phyloP scores from a whole-genome alignment of 2,113 vertebrate genomes.

The Ophiodon elongatus region DNA sequence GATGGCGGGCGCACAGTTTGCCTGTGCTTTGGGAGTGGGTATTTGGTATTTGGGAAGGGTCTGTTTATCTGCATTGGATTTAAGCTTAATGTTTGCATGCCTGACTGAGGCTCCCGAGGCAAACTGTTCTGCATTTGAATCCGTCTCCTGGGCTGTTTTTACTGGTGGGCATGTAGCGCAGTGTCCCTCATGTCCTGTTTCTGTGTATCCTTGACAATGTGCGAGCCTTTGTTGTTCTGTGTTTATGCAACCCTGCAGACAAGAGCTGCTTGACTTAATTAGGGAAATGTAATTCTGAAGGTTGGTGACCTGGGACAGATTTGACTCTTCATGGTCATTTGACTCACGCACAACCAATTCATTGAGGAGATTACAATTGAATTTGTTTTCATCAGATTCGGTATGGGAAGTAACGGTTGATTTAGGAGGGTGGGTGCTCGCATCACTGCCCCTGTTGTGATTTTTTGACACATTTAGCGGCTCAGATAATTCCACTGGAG shows the following conservation, averaged over 20 bases:
- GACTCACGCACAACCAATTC: conserved; percentile 43
- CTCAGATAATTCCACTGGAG: conserved; percentile 10
- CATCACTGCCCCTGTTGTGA: conserved; percentile 15
- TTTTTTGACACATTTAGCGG: conserved; percentile 31
- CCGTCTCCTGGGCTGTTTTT: conserved; percentile 31
- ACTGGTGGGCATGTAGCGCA: conserved; percentile 44
- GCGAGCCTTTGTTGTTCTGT: conserved; percentile 61
- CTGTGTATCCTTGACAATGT: conserved; percentile 57
- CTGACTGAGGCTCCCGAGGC: conserved; percentile 38
- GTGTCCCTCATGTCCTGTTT: conserved; percentile 43
- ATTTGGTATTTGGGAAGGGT: conserved; percentile 28
- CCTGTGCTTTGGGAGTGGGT: conserved; percentile 18
- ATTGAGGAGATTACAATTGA: conserved; percentile 45
- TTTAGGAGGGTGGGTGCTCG: neutral
- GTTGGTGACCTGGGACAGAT: conserved; percentile 61
- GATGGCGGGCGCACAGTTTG: conserved; percentile 27
- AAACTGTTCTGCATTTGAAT: conserved; percentile 55
- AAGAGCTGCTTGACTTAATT: conserved; percentile 68
- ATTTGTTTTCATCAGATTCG: conserved; percentile 39
- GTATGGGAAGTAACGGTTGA: conserved; percentile 2
- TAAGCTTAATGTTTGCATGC: conserved; percentile 47
- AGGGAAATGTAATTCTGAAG: conserved; percentile 64
- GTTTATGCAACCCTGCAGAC: conserved; percentile 62
- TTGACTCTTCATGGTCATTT: conserved; percentile 46
- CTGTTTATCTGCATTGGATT: conserved; percentile 49